Conservation (phyloP, 2,888 invertebrate genomes). For the Oxytorus armatus region DNA sequence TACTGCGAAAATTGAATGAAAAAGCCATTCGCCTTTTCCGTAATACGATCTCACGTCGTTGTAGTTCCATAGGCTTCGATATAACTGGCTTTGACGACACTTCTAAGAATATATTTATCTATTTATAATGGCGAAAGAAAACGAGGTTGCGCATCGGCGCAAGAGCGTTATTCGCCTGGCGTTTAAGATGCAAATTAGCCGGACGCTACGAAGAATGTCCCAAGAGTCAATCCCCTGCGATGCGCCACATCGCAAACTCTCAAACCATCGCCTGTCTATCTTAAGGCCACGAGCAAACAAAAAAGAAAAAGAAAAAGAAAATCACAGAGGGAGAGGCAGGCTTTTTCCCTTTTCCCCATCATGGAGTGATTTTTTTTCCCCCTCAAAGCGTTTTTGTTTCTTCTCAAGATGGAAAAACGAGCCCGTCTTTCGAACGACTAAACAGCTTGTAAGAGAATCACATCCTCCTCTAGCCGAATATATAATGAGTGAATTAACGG, state of each 20-base stretch:
- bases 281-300: constrained; percentile 15
- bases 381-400: neutral
- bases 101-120: neutral
- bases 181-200: constrained; percentile 64
- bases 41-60: constrained; percentile 30
- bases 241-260: constrained; percentile 31
- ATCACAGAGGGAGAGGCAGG: neutral
- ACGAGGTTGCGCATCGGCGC: constrained; percentile 49
- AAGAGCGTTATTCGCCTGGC: constrained; percentile 62
- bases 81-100: constrained; percentile 23
- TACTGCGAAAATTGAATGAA: constrained; percentile 33
- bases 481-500: constrained; percentile 8
- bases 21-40: constrained; percentile 31
- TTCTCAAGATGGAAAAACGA: neutral
- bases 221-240: constrained; percentile 19
- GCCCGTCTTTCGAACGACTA: neutral
- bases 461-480: neutral
- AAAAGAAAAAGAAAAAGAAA: constrained; percentile 4
- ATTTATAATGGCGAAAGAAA: constrained; percentile 40
- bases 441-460: constrained; percentile 5
- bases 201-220: constrained; percentile 33
- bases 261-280: constrained; percentile 50
- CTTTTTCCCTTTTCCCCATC: constrained; percentile 15
- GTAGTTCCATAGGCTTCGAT: constrained; percentile 6
- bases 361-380: constrained; percentile 29